Conservation (phyloP, 2,888 invertebrate genomes). For the Oegoconia quadripuncta region DNA sequence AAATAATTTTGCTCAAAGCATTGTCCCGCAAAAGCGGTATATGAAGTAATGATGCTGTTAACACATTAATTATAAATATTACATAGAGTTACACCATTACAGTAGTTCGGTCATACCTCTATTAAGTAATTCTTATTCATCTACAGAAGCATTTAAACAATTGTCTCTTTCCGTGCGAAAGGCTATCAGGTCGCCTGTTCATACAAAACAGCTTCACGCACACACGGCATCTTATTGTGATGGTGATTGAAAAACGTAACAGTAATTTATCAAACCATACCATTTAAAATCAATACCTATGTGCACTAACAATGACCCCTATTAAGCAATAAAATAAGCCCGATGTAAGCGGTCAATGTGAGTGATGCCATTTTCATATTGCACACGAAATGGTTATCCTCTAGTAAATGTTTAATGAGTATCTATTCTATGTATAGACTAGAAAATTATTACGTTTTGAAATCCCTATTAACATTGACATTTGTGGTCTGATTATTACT, state of each 20-base stretch:
- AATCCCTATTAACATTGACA: constrained; percentile 63
- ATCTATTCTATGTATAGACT: constrained; percentile 25
- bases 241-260: constrained; percentile 8
- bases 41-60: constrained; percentile 3
- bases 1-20: no score
- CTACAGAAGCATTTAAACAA: constrained; percentile 21
- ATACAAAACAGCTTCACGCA: constrained; percentile 5
- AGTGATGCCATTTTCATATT: constrained; percentile 20
- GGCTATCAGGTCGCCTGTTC: constrained; percentile 7
- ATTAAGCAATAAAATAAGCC: constrained; percentile 6
- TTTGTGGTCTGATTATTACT: constrained; percentile 52
- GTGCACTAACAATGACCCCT: constrained; percentile 5
- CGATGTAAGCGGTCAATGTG: constrained; percentile 9
- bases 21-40: no score
- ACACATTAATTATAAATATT: constrained; percentile 4
- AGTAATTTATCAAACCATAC: neutral
- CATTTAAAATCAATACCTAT: neutral
- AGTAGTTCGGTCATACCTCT: constrained; percentile 16
- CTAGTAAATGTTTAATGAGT: constrained; percentile 25
- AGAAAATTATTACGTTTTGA: constrained; percentile 44
- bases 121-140: constrained; percentile 28
- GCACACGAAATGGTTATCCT: constrained; percentile 19
- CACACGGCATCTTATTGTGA: neutral
- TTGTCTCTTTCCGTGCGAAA: constrained; percentile 13
- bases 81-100: constrained; percentile 5